phyloP scores from a whole-genome alignment of 2,113 vertebrate genomes.

The Amblyopsis rosae region DNA sequence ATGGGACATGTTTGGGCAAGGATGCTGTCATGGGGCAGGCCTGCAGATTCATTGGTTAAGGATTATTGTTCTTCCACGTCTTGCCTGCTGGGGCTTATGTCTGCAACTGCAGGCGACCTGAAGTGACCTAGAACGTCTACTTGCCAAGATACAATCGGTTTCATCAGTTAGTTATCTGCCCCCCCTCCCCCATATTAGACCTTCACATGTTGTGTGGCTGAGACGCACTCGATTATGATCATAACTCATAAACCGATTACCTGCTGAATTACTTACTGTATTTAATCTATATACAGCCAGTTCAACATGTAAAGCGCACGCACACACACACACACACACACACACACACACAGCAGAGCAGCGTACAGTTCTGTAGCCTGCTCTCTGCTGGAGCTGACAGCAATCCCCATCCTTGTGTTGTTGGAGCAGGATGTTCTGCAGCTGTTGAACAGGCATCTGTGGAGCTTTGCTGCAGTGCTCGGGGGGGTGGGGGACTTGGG shows the following conservation, averaged over 20 bases:
- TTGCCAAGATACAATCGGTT: no score
- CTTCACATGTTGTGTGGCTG: no score
- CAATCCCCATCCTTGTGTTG: slow-evolving; percentile 60
- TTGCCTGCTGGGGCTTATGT: slow-evolving; percentile 19
- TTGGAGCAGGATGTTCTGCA: slow-evolving; percentile 52
- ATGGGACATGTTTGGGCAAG: slow-evolving; percentile 53
- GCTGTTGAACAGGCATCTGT: slow-evolving; percentile 67
- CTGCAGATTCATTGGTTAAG: slow-evolving; percentile 53
- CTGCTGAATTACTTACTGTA: neutral
- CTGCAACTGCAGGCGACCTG: slow-evolving; percentile 3
- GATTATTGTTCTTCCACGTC: slow-evolving; percentile 30
- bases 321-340: neutral
- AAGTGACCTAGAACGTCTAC: neutral
- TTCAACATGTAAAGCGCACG: neutral
- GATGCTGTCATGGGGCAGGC: slow-evolving; percentile 32
- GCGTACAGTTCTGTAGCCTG: slow-evolving; percentile 42
- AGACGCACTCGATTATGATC: no score
- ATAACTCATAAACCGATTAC: neutral
- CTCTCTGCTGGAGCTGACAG: slow-evolving; percentile 52
- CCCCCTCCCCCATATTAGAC: no score
- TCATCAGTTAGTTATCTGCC: no score
- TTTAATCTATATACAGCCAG: neutral
- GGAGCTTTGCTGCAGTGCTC: slow-evolving; percentile 58
- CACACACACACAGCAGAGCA: slow-evolving; percentile 7
- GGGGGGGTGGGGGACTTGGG: slow-evolving; percentile 50